Conservation (phyloP, 2,113 vertebrate species). For the Ctenodactylus gundi region DNA sequence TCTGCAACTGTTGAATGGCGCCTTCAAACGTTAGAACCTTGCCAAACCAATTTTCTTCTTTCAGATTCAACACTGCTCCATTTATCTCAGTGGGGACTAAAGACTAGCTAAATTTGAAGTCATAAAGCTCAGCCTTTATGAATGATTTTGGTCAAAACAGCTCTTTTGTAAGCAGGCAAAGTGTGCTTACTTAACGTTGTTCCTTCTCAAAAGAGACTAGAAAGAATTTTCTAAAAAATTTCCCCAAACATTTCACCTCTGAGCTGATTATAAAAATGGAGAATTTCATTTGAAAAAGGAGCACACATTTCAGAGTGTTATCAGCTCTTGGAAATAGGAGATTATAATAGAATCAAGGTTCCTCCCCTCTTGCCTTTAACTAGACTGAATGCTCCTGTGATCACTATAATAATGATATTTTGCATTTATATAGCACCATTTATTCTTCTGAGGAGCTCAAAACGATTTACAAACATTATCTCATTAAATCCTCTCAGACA, state of each 20-base stretch:
- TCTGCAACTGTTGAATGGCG: slow-evolving; percentile 40
- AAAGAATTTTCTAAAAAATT: slow-evolving; percentile 64
- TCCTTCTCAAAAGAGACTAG: slow-evolving; percentile 53
- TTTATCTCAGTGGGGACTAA: slow-evolving; percentile 75
- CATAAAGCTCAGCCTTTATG: slow-evolving; percentile 71
- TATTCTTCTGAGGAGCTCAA: slow-evolving; percentile 62
- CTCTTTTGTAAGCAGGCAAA: slow-evolving; percentile 71
- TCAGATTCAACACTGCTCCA: slow-evolving; percentile 68
- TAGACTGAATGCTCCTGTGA: slow-evolving; percentile 50
- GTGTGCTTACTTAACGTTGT: slow-evolving; percentile 67
- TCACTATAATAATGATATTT: slow-evolving; percentile 58
- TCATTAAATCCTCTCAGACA: slow-evolving; percentile 71
- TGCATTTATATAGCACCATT: slow-evolving; percentile 69
- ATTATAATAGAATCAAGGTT: slow-evolving; percentile 43
- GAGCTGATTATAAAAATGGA: slow-evolving; percentile 46
- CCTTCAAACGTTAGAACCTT: slow-evolving; percentile 42
- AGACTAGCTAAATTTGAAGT: slow-evolving; percentile 68
- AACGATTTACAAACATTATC: slow-evolving; percentile 74
- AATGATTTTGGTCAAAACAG: slow-evolving; percentile 77
- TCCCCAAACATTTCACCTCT: slow-evolving; percentile 62
- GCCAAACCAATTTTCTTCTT: slow-evolving; percentile 69
- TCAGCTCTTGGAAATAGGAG: slow-evolving; percentile 44
- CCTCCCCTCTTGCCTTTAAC: slow-evolving; percentile 36
- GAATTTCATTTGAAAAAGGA: slow-evolving; percentile 55
- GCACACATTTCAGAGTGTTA: slow-evolving; percentile 27